Conservation (phyloP, 2,113 vertebrate species). For the Xiphophorus hellerii region DNA sequence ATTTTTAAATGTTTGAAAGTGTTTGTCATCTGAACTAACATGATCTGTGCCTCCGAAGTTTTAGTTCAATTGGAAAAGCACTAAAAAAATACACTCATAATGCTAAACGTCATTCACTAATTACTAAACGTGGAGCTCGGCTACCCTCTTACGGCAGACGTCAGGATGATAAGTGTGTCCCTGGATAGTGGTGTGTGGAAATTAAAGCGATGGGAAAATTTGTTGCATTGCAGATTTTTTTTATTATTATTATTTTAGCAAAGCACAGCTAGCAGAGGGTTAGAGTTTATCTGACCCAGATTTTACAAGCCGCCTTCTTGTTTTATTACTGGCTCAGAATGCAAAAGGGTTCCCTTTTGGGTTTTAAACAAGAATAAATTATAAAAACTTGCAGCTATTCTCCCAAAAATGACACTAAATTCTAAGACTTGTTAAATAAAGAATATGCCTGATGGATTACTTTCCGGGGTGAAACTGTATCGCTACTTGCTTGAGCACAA, state of each 20-base stretch:
- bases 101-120: constrained; percentile 26
- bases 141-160: constrained; percentile 73
- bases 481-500: constrained; percentile 6
- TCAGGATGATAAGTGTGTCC: constrained; percentile 48
- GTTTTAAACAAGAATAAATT: not conserved
- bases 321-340: not conserved
- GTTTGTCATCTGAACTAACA: too few relatives aligned
- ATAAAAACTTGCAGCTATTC: not conserved
- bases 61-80: too few relatives aligned
- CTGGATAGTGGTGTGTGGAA: not conserved
- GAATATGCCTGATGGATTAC: not conserved
- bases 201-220: not conserved
- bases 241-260: too few relatives aligned
- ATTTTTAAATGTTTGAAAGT: too few relatives aligned
- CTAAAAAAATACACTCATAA: too few relatives aligned
- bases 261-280: not conserved
- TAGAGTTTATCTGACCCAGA: constrained; percentile 3
- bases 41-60: too few relatives aligned
- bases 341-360: not conserved
- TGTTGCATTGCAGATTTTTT: not conserved
- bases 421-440: not conserved
- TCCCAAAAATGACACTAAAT: not conserved
- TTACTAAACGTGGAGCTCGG: constrained; percentile 63
- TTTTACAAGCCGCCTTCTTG: not conserved
- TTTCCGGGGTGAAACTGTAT: not conserved